These are phyloP conservation scores for Zosterops hypoxanthus DNA, from an alignment of 2,113 vertebrate genomes.

Conservation along the genomic window DNA sequence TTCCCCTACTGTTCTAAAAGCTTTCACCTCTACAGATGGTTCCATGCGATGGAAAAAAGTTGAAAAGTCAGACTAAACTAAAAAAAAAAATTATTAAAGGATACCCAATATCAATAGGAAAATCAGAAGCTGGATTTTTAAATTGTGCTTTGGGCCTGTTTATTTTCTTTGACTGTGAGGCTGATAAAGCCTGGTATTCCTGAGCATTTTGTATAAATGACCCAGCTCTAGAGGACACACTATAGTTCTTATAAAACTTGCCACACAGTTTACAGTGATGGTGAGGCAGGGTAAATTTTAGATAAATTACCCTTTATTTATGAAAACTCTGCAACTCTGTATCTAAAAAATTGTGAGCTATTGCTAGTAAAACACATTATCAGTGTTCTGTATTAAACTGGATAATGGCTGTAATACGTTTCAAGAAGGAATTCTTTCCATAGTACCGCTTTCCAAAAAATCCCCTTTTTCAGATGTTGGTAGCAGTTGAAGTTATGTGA, in stretches of 20 bases:
- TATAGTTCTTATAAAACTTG: background rate
- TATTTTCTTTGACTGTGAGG: background rate
- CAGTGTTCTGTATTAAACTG: background rate
- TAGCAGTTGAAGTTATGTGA: background rate
- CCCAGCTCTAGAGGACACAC: background rate
- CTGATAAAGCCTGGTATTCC: background rate
- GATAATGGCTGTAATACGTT: background rate
- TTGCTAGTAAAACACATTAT: background rate
- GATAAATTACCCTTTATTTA: background rate
- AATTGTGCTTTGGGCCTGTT: background rate
- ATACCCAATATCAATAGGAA: background rate
- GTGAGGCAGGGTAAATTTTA: background rate
- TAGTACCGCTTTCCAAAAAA: background rate
- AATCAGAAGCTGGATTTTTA: background rate
- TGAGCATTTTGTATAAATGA: background rate
- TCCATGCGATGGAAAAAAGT: background rate
- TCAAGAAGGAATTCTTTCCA: background rate
- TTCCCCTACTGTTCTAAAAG: background rate
- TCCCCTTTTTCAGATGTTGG: fast-evolving
- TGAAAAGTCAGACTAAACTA: background rate
- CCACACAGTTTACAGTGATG: background rate
- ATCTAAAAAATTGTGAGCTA: background rate
- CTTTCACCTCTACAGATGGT: background rate
- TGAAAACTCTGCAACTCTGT: background rate
- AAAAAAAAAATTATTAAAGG: background rate